Evolutionary conservation across 2,113 vertebrate genomes (phyloP).

Genomic region (Odocoileus hemionus): DNA sequence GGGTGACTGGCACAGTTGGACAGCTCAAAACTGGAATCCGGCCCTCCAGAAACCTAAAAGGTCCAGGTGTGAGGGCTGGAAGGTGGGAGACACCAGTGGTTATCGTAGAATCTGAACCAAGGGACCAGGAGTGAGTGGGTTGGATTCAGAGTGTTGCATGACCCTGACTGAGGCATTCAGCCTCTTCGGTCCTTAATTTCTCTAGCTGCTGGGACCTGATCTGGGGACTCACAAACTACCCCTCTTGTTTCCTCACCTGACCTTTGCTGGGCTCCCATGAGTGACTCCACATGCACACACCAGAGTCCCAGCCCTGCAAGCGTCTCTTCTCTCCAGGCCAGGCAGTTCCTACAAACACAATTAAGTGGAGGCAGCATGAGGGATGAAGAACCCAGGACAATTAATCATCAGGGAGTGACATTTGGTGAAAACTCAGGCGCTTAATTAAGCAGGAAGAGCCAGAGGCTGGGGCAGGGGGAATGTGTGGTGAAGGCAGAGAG

Average conservation of each 20-base stretch:
- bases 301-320: background rate
- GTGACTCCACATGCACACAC: background rate
- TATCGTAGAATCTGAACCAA: background rate
- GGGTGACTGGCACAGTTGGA: background rate
- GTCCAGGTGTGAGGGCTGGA: background rate
- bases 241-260: background rate
- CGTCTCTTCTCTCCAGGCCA: background rate
- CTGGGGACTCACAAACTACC: background rate
- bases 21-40: background rate
- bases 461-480: background rate
- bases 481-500: background rate
- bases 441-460: conserved; percentile 51
- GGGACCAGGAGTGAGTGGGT: background rate
- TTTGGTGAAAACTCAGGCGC: conserved; percentile 35
- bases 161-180: background rate
- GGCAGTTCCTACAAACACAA: conserved; percentile 30
- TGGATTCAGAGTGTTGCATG: background rate
- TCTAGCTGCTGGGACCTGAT: background rate
- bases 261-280: background rate
- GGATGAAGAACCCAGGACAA: conserved; percentile 15
- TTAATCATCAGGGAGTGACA: conserved; percentile 58
- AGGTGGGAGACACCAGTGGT: background rate
- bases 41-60: background rate
- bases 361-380: conserved; percentile 33
- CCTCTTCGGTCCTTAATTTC: background rate